Evolutionary conservation across 2,113 vertebrate genomes (phyloP).

Genomic region (Pseudonaja textilis): DNA sequence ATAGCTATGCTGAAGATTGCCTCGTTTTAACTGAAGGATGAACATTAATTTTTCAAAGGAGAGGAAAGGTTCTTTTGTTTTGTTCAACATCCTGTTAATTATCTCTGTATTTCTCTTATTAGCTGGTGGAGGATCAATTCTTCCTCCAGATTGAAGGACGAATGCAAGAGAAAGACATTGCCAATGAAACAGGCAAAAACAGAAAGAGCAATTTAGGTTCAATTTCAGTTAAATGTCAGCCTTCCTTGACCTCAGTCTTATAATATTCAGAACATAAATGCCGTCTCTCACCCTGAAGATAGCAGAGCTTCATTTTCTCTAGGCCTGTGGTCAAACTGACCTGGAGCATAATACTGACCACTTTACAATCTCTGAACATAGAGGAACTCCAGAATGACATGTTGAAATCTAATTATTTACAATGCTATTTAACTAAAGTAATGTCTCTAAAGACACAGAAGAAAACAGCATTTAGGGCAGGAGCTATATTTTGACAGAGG

Average conservation of each 20-base stretch:
- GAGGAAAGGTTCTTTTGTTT: neutral
- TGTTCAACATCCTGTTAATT: neutral
- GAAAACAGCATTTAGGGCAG: conserved; percentile 16
- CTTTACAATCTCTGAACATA: neutral
- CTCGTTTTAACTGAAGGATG: neutral
- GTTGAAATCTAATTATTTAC: conserved; percentile 8
- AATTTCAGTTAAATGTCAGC: neutral
- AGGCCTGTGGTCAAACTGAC: neutral
- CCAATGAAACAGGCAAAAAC: neutral
- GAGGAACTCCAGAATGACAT: neutral
- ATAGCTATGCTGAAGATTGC: neutral
- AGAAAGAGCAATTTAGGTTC: neutral
- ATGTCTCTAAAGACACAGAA: neutral
- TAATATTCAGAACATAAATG: neutral
- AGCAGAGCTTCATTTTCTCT: neutral
- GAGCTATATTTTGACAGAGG: neutral
- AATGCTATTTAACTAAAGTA: conserved; percentile 22
- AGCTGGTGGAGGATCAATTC: neutral
- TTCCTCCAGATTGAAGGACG: neutral
- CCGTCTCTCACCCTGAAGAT: neutral
- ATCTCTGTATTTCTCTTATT: neutral
- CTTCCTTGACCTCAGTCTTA: neutral
- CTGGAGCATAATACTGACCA: neutral
- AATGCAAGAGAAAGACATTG: neutral
- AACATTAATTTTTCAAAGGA: neutral